Base-by-base conservation (phyloP, 2,888 invertebrate genomes). In the Stomorhina lunata region DNA sequence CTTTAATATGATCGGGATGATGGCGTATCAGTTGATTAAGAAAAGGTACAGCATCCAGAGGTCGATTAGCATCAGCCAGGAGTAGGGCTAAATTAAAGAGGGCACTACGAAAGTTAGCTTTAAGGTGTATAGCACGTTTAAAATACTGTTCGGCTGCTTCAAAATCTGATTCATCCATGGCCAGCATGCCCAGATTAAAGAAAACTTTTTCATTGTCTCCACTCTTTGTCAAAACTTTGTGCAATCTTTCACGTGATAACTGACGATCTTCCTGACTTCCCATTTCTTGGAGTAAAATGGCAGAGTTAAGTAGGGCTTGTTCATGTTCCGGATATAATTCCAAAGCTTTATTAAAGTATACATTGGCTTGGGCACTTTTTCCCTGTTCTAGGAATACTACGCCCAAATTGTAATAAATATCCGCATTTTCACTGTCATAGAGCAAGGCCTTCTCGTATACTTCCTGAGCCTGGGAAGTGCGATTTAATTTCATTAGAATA, bases 111-210 rank as follows among this genome's bases (percentile, higher is more conserved):
- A 98, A 98, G 92, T 97, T 96, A 2, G 95, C 95, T 88, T 97
- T 97, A 12, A 97, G 92, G 86, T 96, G 95, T 0, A 97, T 95
- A 0, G 98, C 97, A 77, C 95, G 94, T 68, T 96, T 94, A 91
- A 98, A 98, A 95, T 97, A 97, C 72, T 95, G 94, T 90, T 98
- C 98, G 0, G 98, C 98, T 87, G 95, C 95, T 37, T 94, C 94
- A 48, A 95, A 96, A 89, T 98, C 96, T 50, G 95, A 94, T 88
- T 97, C 97, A 90, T 99, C 98, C 98, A 98, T 98, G 48, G 98
- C 96, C 53, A 99, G 92, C 98, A 99, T 98, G 84, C 98, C 98
- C 71, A 98, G 93, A 92, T 98, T 98, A 91, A 99, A 99, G 91
- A 96, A 97, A 4, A 98, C 96, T 81, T 98, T 94, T 89, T 98